Evolutionary conservation across 2,113 vertebrate species (phyloP).

Genomic region (Hydropotes inermis): DNA sequence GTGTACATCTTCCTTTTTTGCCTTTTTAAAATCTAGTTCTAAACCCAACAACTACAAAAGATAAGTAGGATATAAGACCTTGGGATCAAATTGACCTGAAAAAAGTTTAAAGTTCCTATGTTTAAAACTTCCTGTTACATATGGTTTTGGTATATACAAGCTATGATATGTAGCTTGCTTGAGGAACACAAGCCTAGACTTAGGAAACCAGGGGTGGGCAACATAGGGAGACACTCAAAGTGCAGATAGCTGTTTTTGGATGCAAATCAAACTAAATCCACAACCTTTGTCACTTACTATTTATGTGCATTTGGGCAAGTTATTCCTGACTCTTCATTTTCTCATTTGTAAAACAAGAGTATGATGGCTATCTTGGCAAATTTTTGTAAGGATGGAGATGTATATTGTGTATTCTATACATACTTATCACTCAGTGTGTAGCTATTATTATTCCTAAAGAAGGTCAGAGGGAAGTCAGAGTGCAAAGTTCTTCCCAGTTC

Average conservation of each 20-base stretch:
- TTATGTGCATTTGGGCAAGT: not conserved
- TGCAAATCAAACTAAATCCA: not conserved
- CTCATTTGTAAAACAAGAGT: slow-evolving; percentile 10
- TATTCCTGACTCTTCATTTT: slow-evolving; percentile 25
- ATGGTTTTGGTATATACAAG: not conserved
- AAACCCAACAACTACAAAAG: not conserved
- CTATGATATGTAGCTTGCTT: not conserved
- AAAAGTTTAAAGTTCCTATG: not conserved
- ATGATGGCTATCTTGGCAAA: not conserved
- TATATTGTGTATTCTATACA: not conserved
- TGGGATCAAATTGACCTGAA: not conserved
- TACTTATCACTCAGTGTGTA: not conserved
- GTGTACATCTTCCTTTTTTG: not conserved
- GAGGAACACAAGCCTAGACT: not conserved
- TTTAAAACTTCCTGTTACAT: not conserved
- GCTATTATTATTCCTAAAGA: not conserved
- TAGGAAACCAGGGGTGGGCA: not conserved
- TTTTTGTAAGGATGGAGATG: not conserved
- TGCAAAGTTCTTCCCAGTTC: not conserved
- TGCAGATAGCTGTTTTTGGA: not conserved
- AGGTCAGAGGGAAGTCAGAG: not conserved
- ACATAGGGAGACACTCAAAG: not conserved
- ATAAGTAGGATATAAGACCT: not conserved
- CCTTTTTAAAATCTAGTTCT: not conserved
- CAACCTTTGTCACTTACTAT: not conserved